phyloP scores from a whole-genome alignment of 2,113 vertebrate species.

The Nycticryphes semicollaris region DNA sequence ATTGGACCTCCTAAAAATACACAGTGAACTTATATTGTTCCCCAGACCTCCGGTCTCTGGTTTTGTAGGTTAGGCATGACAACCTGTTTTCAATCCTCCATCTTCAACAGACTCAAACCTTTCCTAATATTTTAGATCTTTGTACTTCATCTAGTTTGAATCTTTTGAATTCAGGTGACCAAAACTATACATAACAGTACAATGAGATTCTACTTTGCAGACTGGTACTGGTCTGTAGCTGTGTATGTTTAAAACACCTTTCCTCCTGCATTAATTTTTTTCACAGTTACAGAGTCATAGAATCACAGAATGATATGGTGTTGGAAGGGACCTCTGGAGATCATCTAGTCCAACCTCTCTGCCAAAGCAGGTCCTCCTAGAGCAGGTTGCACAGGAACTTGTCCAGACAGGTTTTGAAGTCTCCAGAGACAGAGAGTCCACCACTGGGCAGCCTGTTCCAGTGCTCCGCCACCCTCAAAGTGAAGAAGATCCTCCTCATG shows the following conservation, averaged over 20 bases:
- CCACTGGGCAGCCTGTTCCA: too few species aligned
- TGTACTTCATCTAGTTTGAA: neutral
- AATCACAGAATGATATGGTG: too few species aligned
- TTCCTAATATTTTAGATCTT: neutral
- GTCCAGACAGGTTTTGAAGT: too few species aligned
- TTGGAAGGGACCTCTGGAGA: too few species aligned
- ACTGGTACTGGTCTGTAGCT: rapidly evolving
- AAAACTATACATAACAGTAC: neutral
- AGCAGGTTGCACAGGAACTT: too few species aligned
- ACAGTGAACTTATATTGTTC: rapidly evolving
- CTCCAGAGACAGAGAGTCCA: too few species aligned
- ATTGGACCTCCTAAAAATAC: neutral
- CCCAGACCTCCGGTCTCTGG: neutral
- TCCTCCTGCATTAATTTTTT: neutral
- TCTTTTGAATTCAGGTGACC: neutral
- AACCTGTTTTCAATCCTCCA: neutral
- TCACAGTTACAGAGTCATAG: too few species aligned
- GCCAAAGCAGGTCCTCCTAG: too few species aligned
- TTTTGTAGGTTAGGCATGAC: neutral
- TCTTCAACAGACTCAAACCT: neutral
- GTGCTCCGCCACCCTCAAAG: too few species aligned
- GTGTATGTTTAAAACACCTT: neutral
- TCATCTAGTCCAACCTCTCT: too few species aligned
- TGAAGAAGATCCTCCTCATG: too few species aligned
- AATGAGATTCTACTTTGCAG: neutral